phyloP scores from a whole-genome alignment of 1,140 invertebrate species.

The Gonatopus flavifemur region DNA sequence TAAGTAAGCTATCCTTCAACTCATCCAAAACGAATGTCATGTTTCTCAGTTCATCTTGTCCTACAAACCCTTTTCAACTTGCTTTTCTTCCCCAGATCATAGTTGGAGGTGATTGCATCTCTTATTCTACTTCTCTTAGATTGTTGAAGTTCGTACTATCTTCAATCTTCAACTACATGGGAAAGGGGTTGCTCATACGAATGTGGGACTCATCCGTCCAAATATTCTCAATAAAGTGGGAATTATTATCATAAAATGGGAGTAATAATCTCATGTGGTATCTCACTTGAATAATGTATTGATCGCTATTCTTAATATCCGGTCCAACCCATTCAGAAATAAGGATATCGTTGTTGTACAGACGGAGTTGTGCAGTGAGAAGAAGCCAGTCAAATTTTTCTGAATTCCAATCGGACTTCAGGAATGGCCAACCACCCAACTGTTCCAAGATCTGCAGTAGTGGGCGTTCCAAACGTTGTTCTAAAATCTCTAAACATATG shows the following conservation, averaged over 20 bases:
- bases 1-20: no score
- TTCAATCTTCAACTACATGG: no score
- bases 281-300: constrained; percentile 78
- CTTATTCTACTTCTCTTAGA: no score
- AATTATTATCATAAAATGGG: not conserved
- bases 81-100: no score
- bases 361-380: constrained; percentile 72
- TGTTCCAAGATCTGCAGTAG: constrained; percentile 70
- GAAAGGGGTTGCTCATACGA: no score
- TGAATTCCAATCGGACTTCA: constrained; percentile 66
- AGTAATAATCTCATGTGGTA: not conserved
- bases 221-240: no score
- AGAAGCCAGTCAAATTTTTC: constrained; percentile 74
- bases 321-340: constrained; percentile 84
- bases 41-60: no score
- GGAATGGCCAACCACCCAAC: constrained; percentile 84
- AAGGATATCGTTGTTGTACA: constrained; percentile 83
- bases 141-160: no score
- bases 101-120: no score
- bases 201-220: no score
- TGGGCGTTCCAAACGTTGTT: constrained; percentile 70
- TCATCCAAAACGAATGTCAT: no score
- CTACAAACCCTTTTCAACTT: no score
- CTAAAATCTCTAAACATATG: constrained; percentile 62
- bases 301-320: constrained; percentile 85